phyloP scores from a whole-genome alignment of 2,113 vertebrate species.

The Oreochromis niloticus region DNA sequence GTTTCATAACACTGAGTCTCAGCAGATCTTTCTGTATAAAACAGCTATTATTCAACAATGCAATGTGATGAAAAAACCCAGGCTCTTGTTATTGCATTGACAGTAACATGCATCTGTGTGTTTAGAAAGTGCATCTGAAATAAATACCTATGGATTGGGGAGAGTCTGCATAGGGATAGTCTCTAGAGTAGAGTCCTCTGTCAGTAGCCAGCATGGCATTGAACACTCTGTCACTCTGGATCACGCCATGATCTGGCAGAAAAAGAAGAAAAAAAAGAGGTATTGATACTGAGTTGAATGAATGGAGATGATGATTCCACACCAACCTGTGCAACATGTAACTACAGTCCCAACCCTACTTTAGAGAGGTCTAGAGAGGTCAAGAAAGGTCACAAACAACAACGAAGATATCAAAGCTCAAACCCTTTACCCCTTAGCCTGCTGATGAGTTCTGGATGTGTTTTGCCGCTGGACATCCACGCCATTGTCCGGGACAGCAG shows the following conservation, averaged over 20 bases:
- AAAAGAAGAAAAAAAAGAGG: not conserved
- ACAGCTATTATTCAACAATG: not conserved
- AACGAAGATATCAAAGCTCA: not conserved
- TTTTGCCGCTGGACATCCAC: slow-evolving; percentile 86
- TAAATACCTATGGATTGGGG: slow-evolving; percentile 83
- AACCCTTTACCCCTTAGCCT: slow-evolving; percentile 76
- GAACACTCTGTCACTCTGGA: slow-evolving; percentile 79
- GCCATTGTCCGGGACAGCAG: slow-evolving; percentile 84
- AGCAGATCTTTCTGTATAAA: not conserved
- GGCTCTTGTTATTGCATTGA: not conserved
- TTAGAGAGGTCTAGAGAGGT: not conserved
- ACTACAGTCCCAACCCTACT: not conserved
- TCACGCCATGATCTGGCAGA: slow-evolving; percentile 81
- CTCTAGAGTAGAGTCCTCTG: slow-evolving; percentile 79
- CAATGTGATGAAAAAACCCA: not conserved
- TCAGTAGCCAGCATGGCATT: slow-evolving; percentile 82
- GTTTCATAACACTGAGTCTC: not conserved
- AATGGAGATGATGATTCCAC: not conserved
- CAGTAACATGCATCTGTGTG: not conserved
- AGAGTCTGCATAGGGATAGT: slow-evolving; percentile 85
- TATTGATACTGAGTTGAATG: not conserved
- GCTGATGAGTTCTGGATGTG: slow-evolving; percentile 80
- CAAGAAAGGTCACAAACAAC: not conserved
- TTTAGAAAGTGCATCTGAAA: not conserved
- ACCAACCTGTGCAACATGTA: not conserved